A percentile compares a stretch with the other conserved stretches of the same genome.
phyloP scores from a whole-genome alignment of 2,113 vertebrate species.

The Oenanthe oenanthe region DNA sequence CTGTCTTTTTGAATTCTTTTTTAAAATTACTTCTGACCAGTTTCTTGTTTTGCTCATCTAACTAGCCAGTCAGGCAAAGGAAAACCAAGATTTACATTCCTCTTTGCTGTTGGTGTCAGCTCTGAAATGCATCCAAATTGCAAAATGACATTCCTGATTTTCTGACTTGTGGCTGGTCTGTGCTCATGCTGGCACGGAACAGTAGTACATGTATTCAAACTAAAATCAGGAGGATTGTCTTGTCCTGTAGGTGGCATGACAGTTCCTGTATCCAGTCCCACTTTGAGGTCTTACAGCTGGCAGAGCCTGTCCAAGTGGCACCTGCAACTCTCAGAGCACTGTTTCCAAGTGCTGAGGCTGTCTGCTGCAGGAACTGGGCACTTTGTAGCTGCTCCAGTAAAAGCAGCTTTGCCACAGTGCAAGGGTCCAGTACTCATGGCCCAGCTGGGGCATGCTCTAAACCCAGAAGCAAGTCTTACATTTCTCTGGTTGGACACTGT shows the following conservation, averaged over 20 bases:
- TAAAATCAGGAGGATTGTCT: neutral
- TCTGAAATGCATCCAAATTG: neutral
- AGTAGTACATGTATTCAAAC: neutral
- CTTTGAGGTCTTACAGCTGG: neutral
- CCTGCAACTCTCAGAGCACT: neutral
- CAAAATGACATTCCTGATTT: neutral
- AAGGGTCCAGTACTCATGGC: too few relatives aligned
- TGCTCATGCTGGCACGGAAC: neutral
- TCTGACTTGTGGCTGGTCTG: neutral
- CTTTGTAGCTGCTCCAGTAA: neutral
- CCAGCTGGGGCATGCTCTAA: neutral
- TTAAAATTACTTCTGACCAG: neutral
- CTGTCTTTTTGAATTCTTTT: neutral
- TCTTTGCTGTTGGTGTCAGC: neutral
- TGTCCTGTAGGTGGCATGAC: neutral
- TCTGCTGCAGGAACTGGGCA: neutral
- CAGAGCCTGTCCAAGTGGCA: neutral
- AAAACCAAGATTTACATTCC: neutral
- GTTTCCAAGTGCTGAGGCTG: neutral
- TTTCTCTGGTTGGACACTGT: neutral
- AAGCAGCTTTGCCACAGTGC: neutral
- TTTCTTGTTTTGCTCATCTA: neutral
- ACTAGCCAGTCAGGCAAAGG: neutral
- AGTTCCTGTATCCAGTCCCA: neutral
- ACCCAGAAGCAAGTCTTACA: neutral